Conservation (phyloP, 2,797 vertebrate species). For the Enteromius thamalakanensis region DNA sequence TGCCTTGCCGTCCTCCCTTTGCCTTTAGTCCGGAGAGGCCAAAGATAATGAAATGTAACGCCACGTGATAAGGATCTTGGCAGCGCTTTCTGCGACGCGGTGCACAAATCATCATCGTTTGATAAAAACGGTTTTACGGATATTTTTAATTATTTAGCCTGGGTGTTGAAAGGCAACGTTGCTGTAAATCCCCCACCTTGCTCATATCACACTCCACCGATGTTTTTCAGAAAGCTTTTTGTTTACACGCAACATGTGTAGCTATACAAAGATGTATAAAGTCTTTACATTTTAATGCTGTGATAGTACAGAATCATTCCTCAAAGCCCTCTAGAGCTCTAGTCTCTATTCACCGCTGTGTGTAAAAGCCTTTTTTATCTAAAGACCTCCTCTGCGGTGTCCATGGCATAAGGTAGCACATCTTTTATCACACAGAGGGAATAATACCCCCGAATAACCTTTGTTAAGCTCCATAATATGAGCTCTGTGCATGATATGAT, state of each 20-base stretch:
- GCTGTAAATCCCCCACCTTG: neutral
- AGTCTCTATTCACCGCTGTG: conserved; percentile 41
- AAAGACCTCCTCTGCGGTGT: conserved; percentile 26
- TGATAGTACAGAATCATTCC: conserved; percentile 44
- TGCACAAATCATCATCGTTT: conserved; percentile 30
- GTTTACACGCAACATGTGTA: conserved; percentile 1
- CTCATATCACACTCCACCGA: neutral
- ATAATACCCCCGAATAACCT: conserved; percentile 36
- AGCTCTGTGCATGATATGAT: neutral
- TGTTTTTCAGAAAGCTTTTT: neutral
- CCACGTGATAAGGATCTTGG: conserved; percentile 70
- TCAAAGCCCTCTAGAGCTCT: conserved; percentile 32
- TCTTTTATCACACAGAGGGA: conserved; percentile 29
- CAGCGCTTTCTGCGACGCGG: conserved; percentile 63
- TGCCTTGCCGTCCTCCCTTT: conserved; percentile 71
- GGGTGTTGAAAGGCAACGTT: neutral
- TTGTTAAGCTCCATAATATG: conserved; percentile 21
- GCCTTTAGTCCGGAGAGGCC: conserved; percentile 75
- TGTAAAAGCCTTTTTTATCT: conserved; percentile 46
- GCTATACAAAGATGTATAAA: conserved; percentile 5
- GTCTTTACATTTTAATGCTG: conserved; percentile 45
- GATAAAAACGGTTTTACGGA: neutral
- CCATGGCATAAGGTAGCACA: conserved; percentile 30
- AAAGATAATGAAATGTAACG: conserved; percentile 73
- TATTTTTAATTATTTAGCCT: conserved; percentile 1